phyloP scores from a whole-genome alignment of 2,888 invertebrate species.

The Girardia tigrina region DNA sequence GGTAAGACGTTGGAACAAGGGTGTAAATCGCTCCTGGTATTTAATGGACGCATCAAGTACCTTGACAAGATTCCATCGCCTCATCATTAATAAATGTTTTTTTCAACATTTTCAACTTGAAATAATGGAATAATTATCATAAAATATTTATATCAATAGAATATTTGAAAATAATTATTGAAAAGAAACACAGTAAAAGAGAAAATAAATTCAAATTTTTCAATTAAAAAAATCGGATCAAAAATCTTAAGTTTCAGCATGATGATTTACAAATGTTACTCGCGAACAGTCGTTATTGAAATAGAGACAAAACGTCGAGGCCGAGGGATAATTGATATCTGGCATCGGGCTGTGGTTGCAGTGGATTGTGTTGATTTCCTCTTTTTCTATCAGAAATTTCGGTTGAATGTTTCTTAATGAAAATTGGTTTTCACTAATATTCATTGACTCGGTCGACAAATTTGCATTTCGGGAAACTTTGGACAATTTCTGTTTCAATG shows the following conservation, averaged over 20 bases:
- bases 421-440: neutral
- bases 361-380: conserved; percentile 1
- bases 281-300: neutral
- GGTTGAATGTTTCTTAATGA: neutral
- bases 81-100: too few species aligned
- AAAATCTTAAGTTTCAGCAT: neutral
- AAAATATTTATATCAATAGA: too few species aligned
- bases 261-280: neutral
- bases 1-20: too few species aligned
- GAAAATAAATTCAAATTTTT: too few species aligned
- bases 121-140: too few species aligned
- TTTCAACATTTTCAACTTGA: too few species aligned
- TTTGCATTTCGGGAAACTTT: neutral
- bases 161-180: too few species aligned
- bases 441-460: neutral
- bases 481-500: neutral
- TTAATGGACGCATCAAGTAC: too few species aligned
- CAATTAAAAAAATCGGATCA: too few species aligned
- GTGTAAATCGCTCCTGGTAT: too few species aligned
- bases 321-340: conserved; percentile 2
- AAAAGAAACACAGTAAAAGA: too few species aligned
- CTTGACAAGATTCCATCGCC: too few species aligned
- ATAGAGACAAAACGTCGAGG: neutral
- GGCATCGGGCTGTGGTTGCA: neutral
- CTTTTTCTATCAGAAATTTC: neutral